phyloP scores from a whole-genome alignment of 2,797 vertebrate species.

The Valencia hispanica region DNA sequence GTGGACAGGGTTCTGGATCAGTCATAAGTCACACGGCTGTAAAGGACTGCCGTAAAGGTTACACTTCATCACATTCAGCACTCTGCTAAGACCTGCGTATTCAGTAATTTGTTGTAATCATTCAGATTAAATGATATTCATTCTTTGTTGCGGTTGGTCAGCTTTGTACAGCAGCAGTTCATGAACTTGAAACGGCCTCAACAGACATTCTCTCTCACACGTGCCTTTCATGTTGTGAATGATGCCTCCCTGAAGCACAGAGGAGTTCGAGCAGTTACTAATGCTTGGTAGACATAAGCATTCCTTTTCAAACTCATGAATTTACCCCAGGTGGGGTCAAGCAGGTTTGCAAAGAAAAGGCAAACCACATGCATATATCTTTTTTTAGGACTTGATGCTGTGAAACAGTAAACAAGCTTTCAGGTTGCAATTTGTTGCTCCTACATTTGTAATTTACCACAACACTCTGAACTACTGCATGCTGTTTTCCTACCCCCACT shows the following conservation, averaged over 20 bases:
- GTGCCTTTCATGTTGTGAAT: not conserved
- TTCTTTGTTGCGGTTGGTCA: slow-evolving; percentile 16
- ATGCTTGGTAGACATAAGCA: slow-evolving; percentile 11
- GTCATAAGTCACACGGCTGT: slow-evolving; percentile 33
- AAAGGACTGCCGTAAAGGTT: slow-evolving; percentile 31
- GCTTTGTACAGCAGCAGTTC: slow-evolving; percentile 10
- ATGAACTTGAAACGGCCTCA: slow-evolving; percentile 26
- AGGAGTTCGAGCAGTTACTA: not conserved
- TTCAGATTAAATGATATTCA: slow-evolving; percentile 32
- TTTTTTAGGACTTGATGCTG: slow-evolving; percentile 1
- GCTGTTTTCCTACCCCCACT: slow-evolving; percentile 19
- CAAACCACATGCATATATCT: not conserved
- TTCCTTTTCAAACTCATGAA: slow-evolving; percentile 13
- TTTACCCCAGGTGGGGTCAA: slow-evolving; percentile 4
- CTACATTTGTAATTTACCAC: slow-evolving; percentile 49
- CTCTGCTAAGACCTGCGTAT: slow-evolving; percentile 43
- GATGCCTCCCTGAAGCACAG: not conserved
- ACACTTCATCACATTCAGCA: slow-evolving; percentile 38
- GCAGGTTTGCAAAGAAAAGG: slow-evolving; percentile 12
- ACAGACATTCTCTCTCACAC: slow-evolving; percentile 2
- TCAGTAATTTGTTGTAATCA: slow-evolving; percentile 35
- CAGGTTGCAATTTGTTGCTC: slow-evolving; percentile 39
- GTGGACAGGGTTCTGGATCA: slow-evolving; percentile 24
- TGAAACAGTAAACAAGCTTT: slow-evolving; percentile 38
- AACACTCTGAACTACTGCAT: slow-evolving; percentile 33